phyloP scores from a whole-genome alignment of 2,113 vertebrate genomes.

The Brachyistius frenatus region DNA sequence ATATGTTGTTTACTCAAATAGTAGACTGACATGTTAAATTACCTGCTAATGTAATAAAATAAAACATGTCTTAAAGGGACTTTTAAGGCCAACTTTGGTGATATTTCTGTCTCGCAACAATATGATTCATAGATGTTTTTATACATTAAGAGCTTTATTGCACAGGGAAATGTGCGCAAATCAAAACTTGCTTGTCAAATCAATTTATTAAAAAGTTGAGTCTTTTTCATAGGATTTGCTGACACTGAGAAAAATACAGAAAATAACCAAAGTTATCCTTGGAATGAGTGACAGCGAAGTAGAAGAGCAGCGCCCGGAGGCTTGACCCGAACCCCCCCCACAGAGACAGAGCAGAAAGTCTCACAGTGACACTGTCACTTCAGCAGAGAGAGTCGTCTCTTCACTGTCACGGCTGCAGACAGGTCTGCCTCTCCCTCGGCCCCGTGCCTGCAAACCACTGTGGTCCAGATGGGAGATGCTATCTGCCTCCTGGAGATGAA shows the following conservation, averaged over 20 bases:
- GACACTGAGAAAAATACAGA: not conserved
- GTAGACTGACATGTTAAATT: not conserved
- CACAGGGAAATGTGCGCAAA: not conserved
- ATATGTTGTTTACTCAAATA: not conserved
- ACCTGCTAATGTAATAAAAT: too few species aligned
- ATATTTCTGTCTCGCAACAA: too few species aligned
- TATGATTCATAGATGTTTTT: too few species aligned
- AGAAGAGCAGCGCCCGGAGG: slow-evolving; percentile 42
- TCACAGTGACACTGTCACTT: slow-evolving; percentile 59
- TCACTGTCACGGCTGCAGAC: slow-evolving; percentile 55
- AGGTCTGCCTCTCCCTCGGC: slow-evolving; percentile 9
- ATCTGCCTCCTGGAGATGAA: slow-evolving; percentile 39
- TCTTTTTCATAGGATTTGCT: not conserved
- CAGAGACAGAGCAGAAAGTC: slow-evolving; percentile 39
- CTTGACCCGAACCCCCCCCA: slow-evolving; percentile 46
- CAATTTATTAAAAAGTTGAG: not conserved
- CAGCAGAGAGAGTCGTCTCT: slow-evolving; percentile 26
- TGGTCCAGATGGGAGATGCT: slow-evolving; percentile 38
- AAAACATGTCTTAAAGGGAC: too few species aligned
- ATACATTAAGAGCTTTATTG: not conserved
- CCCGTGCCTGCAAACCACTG: slow-evolving; percentile 19
- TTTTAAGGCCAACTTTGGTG: too few species aligned
- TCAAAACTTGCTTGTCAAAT: not conserved
- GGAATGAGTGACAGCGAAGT: slow-evolving; percentile 35
- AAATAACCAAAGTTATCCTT: slow-evolving; percentile 29